Conservation (phyloP, 2,113 vertebrate genomes). For the Syrrhaptes paradoxus region DNA sequence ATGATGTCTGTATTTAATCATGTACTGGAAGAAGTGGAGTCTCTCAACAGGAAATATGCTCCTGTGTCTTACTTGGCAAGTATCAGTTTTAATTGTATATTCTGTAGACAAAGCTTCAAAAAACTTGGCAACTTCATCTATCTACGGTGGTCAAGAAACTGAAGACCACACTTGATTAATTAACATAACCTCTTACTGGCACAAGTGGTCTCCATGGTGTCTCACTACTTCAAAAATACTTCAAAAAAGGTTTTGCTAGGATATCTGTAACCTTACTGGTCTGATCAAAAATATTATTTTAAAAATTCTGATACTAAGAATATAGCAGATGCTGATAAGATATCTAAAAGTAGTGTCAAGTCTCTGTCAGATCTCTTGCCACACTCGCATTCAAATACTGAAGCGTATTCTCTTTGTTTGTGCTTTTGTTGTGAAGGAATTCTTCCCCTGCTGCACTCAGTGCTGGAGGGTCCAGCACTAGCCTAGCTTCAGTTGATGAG, state of each 20-base stretch:
- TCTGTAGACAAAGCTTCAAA: neutral
- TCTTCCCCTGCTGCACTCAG: neutral
- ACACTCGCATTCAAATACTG: neutral
- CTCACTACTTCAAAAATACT: neutral
- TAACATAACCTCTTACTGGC: neutral
- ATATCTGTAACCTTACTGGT: neutral
- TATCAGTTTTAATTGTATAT: neutral
- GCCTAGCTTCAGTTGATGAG: neutral
- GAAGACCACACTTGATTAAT: neutral
- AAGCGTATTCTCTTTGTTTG: rapidly evolving
- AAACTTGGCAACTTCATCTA: rapidly evolving
- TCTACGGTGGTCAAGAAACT: neutral
- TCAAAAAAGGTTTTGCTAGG: neutral
- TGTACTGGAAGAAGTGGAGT: conserved; percentile 93
- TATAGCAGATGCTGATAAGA: neutral
- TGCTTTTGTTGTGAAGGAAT: neutral
- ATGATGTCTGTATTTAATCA: conserved; percentile 93
- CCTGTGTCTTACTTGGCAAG: conserved; percentile 94
- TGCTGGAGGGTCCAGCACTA: neutral
- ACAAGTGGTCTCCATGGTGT: neutral
- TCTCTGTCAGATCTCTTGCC: neutral
- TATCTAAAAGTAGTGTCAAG: neutral
- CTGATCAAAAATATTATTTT: neutral
- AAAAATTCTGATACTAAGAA: neutral
- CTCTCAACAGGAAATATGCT: conserved; percentile 90